Evolutionary conservation across 1,140 invertebrate genomes (phyloP).

Genomic region (Micrasema minimum): DNA sequence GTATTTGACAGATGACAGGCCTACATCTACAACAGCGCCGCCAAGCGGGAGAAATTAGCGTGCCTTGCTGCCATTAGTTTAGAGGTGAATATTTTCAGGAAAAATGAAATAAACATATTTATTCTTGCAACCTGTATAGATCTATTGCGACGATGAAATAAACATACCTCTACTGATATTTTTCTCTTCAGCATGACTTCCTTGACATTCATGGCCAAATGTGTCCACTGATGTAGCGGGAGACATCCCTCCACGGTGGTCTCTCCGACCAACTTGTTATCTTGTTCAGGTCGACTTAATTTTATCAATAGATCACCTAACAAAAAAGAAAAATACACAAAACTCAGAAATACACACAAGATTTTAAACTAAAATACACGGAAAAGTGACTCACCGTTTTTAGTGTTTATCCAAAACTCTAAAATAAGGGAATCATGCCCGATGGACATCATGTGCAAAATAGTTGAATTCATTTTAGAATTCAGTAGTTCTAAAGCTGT

Average conservation of each 20-base stretch:
- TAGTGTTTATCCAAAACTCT: constrained; percentile 67
- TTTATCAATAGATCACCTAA: constrained; percentile 67
- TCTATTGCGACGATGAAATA: no score
- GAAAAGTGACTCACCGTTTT: constrained; percentile 57
- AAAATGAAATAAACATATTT: no score
- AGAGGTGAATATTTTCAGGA: no score
- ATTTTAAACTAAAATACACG: neutral
- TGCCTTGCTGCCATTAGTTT: no score
- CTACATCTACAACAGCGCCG: no score
- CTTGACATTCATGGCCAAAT: constrained; percentile 71
- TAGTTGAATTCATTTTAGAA: neutral
- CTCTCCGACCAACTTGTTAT: constrained; percentile 68
- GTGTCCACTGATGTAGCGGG: constrained; percentile 68
- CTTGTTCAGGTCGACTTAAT: constrained; percentile 68
- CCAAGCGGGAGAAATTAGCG: no score
- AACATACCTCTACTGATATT: constrained; percentile 69
- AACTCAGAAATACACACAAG: no score
- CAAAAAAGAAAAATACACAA: constrained; percentile 32
- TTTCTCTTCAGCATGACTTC: constrained; percentile 69
- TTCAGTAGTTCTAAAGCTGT: constrained; percentile 9
- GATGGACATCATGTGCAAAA: constrained; percentile 68
- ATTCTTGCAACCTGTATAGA: no score
- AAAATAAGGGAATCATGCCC: constrained; percentile 68
- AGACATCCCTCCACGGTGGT: constrained; percentile 65
- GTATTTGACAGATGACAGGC: no score